These are phyloP conservation scores for Barnardius zonarius DNA, from an alignment of 2,113 vertebrate species.

Conservation along the genomic window DNA sequence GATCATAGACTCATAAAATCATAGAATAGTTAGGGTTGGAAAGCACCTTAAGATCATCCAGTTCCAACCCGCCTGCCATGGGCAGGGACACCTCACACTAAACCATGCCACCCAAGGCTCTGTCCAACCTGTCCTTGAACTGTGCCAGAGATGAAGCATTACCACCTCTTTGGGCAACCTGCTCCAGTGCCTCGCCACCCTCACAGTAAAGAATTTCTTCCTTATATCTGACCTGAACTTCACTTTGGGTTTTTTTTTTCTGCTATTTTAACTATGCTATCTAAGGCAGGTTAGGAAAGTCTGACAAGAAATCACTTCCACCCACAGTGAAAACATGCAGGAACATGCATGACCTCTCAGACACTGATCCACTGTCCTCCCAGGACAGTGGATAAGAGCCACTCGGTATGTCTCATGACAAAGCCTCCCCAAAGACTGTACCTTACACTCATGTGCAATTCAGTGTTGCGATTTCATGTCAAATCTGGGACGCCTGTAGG, in stretches of 20 bases:
- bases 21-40: neutral
- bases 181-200: neutral
- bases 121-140: neutral
- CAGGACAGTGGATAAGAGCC: neutral
- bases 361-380: neutral
- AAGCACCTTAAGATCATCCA: neutral
- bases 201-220: neutral
- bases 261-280: neutral
- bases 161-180: neutral
- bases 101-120: neutral
- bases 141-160: neutral
- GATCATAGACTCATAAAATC: neutral
- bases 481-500: neutral
- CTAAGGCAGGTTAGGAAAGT: neutral
- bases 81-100: neutral
- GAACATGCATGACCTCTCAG: neutral
- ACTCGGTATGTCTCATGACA: neutral
- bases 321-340: neutral
- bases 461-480: neutral
- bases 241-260: neutral
- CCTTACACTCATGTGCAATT: fast-evolving
- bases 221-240: neutral
- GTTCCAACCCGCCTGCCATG: neutral
- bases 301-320: neutral
- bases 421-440: neutral